Evolutionary conservation across 64 coral and sea anemone genomes (phyloP), one percentile per base, ranked within the genome.

Genomic region (Actinia equina): DNA sequence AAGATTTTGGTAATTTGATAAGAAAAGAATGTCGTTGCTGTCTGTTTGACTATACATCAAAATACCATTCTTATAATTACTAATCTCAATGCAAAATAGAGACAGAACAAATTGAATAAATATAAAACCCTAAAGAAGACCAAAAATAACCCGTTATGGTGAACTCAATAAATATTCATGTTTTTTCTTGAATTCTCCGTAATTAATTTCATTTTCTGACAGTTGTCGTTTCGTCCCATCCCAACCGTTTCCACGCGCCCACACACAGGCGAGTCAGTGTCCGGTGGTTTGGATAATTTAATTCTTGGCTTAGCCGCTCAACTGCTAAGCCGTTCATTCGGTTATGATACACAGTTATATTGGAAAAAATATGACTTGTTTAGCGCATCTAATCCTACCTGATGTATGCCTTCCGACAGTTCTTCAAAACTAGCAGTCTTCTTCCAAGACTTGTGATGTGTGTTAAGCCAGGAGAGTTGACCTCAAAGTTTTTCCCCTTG

Each of bases 321-420:
- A 65, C 62, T 23, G 10, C 62, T 65, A 65, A 74, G 69, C 69
- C 27, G 6, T 74, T 30, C 27, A 74, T 42, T 74, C 11, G 11
- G 23, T 30, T 74, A 74, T 74, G 69, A 74, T 30, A 30, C 25
- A 74, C 69, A 26, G 69, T 74, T 74, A 74, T 74, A 74, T 74
- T 74, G 69, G 25, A 74, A 74, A 74, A 65, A 54, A 54, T 54
- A 74, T 9, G 69, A 69, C 19, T 22, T 20, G 63, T 69, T 69
- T 69, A 69, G 63, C 19, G n/a, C 20, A 26, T 20, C 15, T 74
- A 74, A 74, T 74, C 69, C 69, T 30, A 14, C 26, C 69, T 74
- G 69, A 74, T 57, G 7, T 6, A 57, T 74, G 25, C 27, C 69
- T 74, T 74, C 69, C 69, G 69, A 41, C 69, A 74, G 26, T 41